Percentiles rank a stretch among this genome's conserved stretches.
These are phyloP conservation scores for Podotricha telesiphe DNA, from an alignment of 2,888 invertebrate genomes.

Conservation along the genomic window DNA sequence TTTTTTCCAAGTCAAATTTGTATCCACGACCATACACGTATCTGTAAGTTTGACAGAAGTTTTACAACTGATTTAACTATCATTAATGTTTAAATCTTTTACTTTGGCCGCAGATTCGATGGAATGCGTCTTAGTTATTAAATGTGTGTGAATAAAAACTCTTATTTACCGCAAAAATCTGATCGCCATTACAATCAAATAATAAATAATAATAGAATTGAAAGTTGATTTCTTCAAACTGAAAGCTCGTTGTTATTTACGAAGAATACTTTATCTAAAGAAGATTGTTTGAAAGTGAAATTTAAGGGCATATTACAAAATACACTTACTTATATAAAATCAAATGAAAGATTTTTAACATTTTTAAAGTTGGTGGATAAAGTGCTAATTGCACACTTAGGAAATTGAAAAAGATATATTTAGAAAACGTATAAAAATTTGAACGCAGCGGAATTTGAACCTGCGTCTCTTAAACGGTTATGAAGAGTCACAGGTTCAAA, in stretches of 20 bases:
- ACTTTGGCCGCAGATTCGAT: not conserved
- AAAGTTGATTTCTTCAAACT: conserved; percentile 13
- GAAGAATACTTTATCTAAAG: not conserved
- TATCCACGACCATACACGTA: too few relatives aligned
- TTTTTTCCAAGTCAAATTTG: too few relatives aligned
- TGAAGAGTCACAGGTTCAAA: too few relatives aligned
- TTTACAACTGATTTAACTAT: not conserved
- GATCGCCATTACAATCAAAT: conserved; percentile 1
- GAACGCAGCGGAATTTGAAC: too few relatives aligned
- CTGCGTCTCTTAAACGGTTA: too few relatives aligned
- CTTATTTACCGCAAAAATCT: not conserved
- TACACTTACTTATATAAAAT: not conserved
- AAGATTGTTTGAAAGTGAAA: conserved; percentile 16
- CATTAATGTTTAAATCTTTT: not conserved
- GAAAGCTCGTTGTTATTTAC: not conserved
- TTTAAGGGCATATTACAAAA: conserved; percentile 15
- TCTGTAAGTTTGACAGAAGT: not conserved
- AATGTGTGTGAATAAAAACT: not conserved
- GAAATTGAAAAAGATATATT: too few relatives aligned
- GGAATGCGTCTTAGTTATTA: too few relatives aligned
- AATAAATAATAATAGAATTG: conserved; percentile 10
- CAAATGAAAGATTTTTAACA: too few relatives aligned
- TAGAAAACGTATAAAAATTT: too few relatives aligned
- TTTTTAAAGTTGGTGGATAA: too few relatives aligned
- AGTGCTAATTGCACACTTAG: too few relatives aligned